These are phyloP conservation scores for Synanthedon andrenaeformis DNA, from an alignment of 2,888 invertebrate genomes.

Conservation along the genomic window DNA sequence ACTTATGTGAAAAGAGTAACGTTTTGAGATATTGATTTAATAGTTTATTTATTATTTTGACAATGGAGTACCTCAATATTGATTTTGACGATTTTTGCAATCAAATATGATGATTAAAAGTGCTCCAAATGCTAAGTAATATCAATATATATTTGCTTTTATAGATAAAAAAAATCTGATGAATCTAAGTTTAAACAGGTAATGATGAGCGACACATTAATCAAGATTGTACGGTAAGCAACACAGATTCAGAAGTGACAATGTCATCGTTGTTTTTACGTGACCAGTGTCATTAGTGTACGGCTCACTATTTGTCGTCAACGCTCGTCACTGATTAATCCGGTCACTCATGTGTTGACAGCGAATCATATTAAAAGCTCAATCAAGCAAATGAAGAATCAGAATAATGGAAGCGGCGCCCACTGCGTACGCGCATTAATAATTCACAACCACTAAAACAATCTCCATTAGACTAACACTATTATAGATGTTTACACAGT, in stretches of 20 bases:
- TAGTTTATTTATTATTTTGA: no score
- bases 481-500: conserved; percentile 46
- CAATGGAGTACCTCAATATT: no score
- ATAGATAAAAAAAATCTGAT: no score
- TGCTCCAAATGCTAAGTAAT: no score
- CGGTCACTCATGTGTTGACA: conserved; percentile 50
- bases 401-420: conserved; percentile 62
- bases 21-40: no score
- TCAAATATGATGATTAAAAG: no score
- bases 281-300: conserved; percentile 52
- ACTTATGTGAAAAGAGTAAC: no score
- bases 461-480: conserved; percentile 65
- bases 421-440: conserved; percentile 68
- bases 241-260: conserved; percentile 21
- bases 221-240: conserved; percentile 11
- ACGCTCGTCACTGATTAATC: conserved; percentile 56
- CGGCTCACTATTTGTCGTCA: conserved; percentile 43
- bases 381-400: conserved; percentile 71
- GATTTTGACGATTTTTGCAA: no score
- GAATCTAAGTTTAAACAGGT: no score
- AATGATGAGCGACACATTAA: conserved; percentile 1
- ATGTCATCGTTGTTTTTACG: conserved; percentile 50
- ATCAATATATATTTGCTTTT: no score
- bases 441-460: conserved; percentile 63
- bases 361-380: conserved; percentile 68